Conservation (phyloP, 2,113 vertebrate species). For the Istiophorus platypterus region DNA sequence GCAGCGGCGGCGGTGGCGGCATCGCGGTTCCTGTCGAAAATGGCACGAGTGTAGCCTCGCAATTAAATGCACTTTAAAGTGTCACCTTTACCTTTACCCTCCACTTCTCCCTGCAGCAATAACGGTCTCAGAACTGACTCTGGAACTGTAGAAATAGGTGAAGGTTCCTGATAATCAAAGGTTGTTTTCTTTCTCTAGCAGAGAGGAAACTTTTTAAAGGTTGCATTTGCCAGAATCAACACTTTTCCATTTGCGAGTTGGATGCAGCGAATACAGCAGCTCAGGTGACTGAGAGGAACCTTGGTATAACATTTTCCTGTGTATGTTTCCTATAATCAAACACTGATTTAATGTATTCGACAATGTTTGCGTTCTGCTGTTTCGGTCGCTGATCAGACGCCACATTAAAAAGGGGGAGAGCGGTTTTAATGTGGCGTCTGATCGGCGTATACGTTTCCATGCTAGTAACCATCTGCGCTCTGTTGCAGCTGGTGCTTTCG, state of each 20-base stretch:
- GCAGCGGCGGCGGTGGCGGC: no score
- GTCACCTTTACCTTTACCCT: background rate
- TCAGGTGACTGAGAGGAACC: no score
- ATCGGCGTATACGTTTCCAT: background rate
- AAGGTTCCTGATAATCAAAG: background rate
- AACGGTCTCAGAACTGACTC: background rate
- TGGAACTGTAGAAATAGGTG: background rate
- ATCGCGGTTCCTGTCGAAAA: no score
- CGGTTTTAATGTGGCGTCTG: no score
- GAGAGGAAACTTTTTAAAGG: no score
- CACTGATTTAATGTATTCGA: background rate
- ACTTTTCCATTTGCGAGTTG: background rate
- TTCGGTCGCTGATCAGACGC: no score
- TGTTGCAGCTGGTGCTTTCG: background rate
- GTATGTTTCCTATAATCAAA: no score
- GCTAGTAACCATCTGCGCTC: background rate
- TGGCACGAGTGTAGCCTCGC: background rate
- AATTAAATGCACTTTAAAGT: background rate
- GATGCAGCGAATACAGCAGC: background rate
- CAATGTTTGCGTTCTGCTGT: background rate
- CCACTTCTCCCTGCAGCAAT: background rate
- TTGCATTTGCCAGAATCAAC: no score
- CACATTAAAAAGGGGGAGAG: no score
- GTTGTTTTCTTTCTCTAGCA: background rate
- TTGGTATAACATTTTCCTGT: no score